Conservation (phyloP, 1,140 invertebrate species). For the Neodiprion fabricii region DNA sequence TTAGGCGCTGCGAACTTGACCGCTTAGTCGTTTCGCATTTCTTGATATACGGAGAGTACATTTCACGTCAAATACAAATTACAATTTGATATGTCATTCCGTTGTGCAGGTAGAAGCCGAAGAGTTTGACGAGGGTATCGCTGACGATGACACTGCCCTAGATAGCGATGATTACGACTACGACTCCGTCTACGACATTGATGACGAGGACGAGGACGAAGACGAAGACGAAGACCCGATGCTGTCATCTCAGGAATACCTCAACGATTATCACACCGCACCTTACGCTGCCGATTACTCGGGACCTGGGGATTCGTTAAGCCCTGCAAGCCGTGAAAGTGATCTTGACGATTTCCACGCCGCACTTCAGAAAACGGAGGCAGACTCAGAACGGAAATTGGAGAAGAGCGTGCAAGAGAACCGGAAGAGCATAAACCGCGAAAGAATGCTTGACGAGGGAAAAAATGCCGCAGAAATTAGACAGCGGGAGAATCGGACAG, state of each 20-base stretch:
- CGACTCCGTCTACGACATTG: constrained; percentile 28
- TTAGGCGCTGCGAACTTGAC: too few relatives aligned
- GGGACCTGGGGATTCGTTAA: constrained; percentile 15
- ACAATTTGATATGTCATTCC: too few relatives aligned
- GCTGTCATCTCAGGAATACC: constrained; percentile 28
- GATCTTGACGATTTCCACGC: constrained; percentile 35
- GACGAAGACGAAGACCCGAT: constrained; percentile 27
- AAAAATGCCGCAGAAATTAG: not conserved
- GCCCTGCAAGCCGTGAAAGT: constrained; percentile 23
- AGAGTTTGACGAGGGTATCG: constrained; percentile 34
- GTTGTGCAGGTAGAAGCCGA: constrained; percentile 43
- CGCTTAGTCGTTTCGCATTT: too few relatives aligned
- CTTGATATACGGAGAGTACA: too few relatives aligned
- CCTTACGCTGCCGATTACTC: constrained; percentile 5
- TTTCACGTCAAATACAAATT: too few relatives aligned
- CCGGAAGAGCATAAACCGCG: constrained; percentile 26
- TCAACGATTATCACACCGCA: constrained; percentile 24
- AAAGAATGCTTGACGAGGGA: constrained; percentile 27
- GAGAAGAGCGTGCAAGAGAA: constrained; percentile 32
- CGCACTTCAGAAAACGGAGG: constrained; percentile 29
- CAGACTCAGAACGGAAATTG: constrained; percentile 30
- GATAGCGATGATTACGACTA: constrained; percentile 35
- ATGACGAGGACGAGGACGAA: constrained; percentile 48
- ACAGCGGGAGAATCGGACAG: not conserved
- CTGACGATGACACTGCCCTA: constrained; percentile 26